These are phyloP conservation scores for Nycticryphes semicollaris DNA, from an alignment of 2,113 vertebrate genomes.

Conservation along the genomic window DNA sequence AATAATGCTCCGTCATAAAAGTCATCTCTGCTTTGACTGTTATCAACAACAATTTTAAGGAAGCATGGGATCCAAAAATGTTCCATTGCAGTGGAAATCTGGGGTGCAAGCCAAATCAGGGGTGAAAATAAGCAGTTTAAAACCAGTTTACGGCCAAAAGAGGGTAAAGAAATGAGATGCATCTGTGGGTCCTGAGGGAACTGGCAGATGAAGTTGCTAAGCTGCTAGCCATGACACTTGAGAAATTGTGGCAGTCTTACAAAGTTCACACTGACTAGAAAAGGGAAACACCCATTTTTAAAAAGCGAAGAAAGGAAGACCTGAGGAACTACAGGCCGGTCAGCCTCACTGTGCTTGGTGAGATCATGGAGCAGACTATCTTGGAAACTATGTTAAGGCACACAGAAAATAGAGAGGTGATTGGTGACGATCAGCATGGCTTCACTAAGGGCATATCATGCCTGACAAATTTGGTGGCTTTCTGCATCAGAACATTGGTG, in stretches of 20 bases:
- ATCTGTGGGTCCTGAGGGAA: not conserved
- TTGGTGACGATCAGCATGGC: not conserved
- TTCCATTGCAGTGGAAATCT: not conserved
- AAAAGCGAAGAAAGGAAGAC: not conserved
- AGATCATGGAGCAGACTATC: not conserved
- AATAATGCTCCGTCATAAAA: not conserved
- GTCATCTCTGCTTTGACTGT: not conserved
- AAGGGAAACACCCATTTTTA: not conserved
- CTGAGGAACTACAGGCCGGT: not conserved
- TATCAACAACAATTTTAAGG: not conserved
- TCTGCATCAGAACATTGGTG: not conserved
- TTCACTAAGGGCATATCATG: not conserved
- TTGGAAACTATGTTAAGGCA: not conserved
- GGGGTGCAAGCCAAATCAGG: not conserved
- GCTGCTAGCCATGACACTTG: not conserved
- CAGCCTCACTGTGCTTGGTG: not conserved
- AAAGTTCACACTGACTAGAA: not conserved
- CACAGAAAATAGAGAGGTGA: not conserved
- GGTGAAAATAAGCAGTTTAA: not conserved
- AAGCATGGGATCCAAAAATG: not conserved
- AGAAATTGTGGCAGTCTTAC: not conserved
- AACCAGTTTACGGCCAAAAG: not conserved
- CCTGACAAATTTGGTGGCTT: not conserved
- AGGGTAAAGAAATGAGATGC: not conserved
- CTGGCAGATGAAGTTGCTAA: not conserved